phyloP scores from a whole-genome alignment of 1,140 invertebrate genomes.

The Drosophila ambigua region DNA sequence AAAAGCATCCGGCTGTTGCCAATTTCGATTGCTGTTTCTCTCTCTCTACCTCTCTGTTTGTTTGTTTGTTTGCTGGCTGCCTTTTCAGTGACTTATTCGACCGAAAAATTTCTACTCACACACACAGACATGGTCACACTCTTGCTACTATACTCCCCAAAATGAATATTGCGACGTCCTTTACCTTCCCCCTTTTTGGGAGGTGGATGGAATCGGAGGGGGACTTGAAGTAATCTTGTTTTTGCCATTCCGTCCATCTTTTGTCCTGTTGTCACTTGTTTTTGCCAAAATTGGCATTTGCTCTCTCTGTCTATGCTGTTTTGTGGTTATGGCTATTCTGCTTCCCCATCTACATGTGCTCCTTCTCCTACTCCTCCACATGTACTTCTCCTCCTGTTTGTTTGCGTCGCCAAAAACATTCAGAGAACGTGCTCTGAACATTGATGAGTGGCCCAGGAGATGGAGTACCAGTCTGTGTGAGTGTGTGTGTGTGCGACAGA shows the following conservation, averaged over 20 bases:
- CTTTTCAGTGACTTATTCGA: constrained; percentile 71
- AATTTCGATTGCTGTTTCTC: constrained; percentile 60
- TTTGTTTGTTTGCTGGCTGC: constrained; percentile 48
- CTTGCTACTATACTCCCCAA: constrained; percentile 10
- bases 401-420: constrained; percentile 61
- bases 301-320: constrained; percentile 17
- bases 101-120: constrained; percentile 64
- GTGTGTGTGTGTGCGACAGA: constrained; percentile 2
- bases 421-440: constrained; percentile 72
- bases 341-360: neutral
- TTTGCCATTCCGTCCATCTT: constrained; percentile 52
- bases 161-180: constrained; percentile 67
- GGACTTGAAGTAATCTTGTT: constrained; percentile 57
- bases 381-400: constrained; percentile 11
- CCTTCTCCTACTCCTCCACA: constrained; percentile 13
- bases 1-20: constrained; percentile 74
- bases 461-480: neutral
- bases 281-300: constrained; percentile 75
- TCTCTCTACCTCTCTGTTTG: constrained; percentile 44
- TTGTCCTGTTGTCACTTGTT: constrained; percentile 69
- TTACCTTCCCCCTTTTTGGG: constrained; percentile 18
- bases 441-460: constrained; percentile 54
- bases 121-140: constrained; percentile 9
- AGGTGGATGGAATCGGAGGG: too few species aligned
- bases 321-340: constrained; percentile 51